Conservation (phyloP, 2,797 vertebrate species). For the Paratrypauchen microcephalus region DNA sequence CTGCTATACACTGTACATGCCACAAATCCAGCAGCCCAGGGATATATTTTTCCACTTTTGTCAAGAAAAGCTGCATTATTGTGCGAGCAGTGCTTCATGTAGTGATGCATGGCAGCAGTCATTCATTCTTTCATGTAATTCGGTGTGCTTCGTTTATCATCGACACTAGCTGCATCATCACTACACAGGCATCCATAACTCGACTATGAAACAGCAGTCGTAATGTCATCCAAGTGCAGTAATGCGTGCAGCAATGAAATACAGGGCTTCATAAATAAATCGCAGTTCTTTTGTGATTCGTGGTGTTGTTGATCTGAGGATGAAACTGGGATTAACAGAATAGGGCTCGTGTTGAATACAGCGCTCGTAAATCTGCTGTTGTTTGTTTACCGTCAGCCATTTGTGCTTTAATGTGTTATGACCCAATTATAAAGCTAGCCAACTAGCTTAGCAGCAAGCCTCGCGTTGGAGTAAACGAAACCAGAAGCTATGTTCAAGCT, state of each 20-base stretch:
- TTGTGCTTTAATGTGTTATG: constrained; percentile 30
- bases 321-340: background rate
- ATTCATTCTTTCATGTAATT: constrained; percentile 3
- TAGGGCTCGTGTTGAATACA: background rate
- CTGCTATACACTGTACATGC: constrained; percentile 36
- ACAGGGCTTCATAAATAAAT: background rate
- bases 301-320: background rate
- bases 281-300: background rate
- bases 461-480: constrained; percentile 9
- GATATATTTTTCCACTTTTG: constrained; percentile 24
- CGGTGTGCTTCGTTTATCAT: constrained; percentile 30
- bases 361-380: background rate
- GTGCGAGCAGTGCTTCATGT: background rate
- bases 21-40: constrained; percentile 32
- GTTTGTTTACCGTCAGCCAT: constrained; percentile 17
- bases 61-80: constrained; percentile 36
- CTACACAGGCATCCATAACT: constrained; percentile 34
- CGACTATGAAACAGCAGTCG: constrained; percentile 18
- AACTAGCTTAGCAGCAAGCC: constrained; percentile 53
- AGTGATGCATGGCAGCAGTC: background rate
- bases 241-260: background rate
- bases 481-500: constrained; percentile 15
- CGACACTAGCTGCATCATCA: constrained; percentile 57
- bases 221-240: background rate
- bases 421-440: constrained; percentile 60